phyloP scores from a whole-genome alignment of 2,888 invertebrate genomes.

The Athalia rosae region DNA sequence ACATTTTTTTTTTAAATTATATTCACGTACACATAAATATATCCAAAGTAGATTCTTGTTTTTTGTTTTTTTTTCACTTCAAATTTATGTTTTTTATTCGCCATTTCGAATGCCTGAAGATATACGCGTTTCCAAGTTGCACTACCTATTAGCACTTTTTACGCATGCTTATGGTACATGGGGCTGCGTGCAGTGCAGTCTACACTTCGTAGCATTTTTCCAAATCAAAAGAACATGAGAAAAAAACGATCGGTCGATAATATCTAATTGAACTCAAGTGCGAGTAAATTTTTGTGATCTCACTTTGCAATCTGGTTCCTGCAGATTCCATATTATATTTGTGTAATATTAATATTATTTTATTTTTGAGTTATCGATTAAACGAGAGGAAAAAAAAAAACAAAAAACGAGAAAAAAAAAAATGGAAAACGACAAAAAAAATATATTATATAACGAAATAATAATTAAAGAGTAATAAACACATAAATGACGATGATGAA shows the following conservation, averaged over 20 bases:
- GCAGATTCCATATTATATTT: slow-evolving; percentile 59
- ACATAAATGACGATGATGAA: no score
- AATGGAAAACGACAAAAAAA: no score
- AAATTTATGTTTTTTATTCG: not conserved
- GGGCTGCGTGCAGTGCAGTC: no score
- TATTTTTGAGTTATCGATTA: slow-evolving; percentile 46
- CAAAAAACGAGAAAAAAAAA: no score
- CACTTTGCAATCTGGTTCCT: slow-evolving; percentile 58
- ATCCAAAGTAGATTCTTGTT: not conserved
- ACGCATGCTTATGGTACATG: slow-evolving; percentile 30
- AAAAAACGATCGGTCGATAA: not conserved
- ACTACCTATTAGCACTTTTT: slow-evolving; percentile 37
- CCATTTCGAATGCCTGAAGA: slow-evolving; percentile 22
- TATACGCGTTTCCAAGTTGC: slow-evolving; percentile 32
- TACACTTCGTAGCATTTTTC: no score
- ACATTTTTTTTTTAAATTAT: no score
- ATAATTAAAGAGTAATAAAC: no score
- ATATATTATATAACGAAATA: no score
- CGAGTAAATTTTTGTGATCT: slow-evolving; percentile 49
- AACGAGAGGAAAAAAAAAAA: slow-evolving; percentile 22
- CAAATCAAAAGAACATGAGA: no score
- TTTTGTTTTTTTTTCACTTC: not conserved
- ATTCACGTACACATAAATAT: no score
- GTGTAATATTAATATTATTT: slow-evolving; percentile 66
- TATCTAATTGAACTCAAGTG: slow-evolving; percentile 15